Percentiles rank a stretch among this genome's conserved stretches.
Evolutionary conservation across 2,113 vertebrate species (phyloP).

Genomic region (Thalassarche chlororhynchos): DNA sequence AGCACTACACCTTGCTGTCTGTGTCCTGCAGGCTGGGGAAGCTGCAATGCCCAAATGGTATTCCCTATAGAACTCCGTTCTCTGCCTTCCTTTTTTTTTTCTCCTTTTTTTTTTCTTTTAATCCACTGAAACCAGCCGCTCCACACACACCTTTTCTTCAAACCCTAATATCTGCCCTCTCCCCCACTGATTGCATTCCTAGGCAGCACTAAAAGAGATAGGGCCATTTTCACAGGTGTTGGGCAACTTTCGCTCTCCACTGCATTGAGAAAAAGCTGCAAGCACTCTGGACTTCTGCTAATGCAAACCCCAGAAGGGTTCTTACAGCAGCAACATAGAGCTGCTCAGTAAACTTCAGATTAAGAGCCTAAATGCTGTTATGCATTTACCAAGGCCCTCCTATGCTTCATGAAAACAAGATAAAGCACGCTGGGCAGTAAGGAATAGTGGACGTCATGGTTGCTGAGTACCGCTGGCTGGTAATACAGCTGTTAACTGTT

Average conservation of each 20-base stretch:
- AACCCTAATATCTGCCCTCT: neutral
- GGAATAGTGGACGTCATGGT: neutral
- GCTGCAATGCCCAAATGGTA: too few species aligned
- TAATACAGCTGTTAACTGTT: conserved; percentile 31
- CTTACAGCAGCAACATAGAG: neutral
- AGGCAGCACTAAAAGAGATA: neutral
- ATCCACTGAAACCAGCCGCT: neutral
- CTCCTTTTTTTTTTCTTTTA: rapidly evolving
- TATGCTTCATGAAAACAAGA: neutral
- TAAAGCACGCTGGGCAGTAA: neutral
- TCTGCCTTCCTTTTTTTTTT: too few species aligned
- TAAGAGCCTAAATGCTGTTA: neutral
- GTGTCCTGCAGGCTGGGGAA: neutral
- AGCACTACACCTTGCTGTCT: rapidly evolving
- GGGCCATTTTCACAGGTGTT: neutral
- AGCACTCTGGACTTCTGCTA: neutral
- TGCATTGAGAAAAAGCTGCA: neutral
- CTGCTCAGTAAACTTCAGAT: neutral
- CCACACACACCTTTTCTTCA: neutral
- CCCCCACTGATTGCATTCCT: neutral
- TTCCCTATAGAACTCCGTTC: neutral
- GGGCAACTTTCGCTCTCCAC: neutral
- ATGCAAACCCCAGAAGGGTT: neutral
- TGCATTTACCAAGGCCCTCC: neutral
- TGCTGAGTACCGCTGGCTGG: neutral